Base-by-base conservation (phyloP, 2,113 vertebrate genomes). In the Otocyon megalotis region DNA sequence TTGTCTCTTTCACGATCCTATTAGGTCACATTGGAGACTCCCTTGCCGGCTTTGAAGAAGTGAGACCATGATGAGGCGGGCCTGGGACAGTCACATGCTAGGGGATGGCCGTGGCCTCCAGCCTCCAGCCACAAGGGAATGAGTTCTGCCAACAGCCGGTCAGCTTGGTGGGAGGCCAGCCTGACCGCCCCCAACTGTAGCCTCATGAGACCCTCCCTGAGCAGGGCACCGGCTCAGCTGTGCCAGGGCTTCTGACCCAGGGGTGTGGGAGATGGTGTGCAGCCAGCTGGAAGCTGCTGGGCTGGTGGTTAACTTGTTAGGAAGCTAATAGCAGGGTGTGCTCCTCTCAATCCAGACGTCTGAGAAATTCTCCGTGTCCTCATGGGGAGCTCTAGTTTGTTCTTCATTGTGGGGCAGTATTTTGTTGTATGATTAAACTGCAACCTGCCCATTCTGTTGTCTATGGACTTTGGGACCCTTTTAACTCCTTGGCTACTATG, bases 281-380 rank as follows among this genome's bases (percentile, higher is more conserved):
- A 54, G 30, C 43, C 13, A 14, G 65, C 50, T 35, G 10, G 10
- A 28, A 30, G 35, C 4, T 20, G 30, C 65, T 16, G 20, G n/a
- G 12, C 7, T 28, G 30, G 30, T 43, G 32, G 60, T 20, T 20
- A 3, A 62, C 19, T 26, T 19, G 20, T n/a, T 35, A n/a, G 60
- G 43, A 50, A 58, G 19, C 58, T n/a, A 8, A 60, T 1, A 58
- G 28, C 48, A 30, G 48, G 0, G 2, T 30, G 17, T 1, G 22
- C 16, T 58, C 48, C 8, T 56, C 43, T 81, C 37, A 2, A 13
- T 24, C 60, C 11, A 3, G 3, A 28, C 1, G 24, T 35, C 83
- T 48, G 26, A 35, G 32, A 16, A 92, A 85, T 6, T 35, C 63
- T 30, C 28, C 24, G 0, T 9, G 8, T 19, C 20, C n/a, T 63